A percentile compares a stretch with the other conserved stretches of the same genome.
Evolutionary conservation across 1,140 invertebrate genomes (phyloP).

Genomic region (Myzus persicae): DNA sequence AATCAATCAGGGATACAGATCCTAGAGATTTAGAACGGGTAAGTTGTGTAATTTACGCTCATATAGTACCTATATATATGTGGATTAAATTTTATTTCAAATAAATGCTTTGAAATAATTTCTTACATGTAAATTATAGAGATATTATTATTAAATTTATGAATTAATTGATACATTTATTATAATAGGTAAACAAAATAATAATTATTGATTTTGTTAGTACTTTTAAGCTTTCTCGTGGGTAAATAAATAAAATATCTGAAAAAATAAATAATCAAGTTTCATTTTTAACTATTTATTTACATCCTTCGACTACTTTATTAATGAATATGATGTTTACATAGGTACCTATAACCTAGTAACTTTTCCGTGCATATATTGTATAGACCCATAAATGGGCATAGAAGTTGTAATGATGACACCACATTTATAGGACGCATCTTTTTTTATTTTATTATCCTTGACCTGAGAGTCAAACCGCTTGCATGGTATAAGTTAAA

Average conservation of each 20-base stretch:
- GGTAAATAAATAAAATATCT: background rate
- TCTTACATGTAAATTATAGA: background rate
- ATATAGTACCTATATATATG: background rate
- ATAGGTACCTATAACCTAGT: background rate
- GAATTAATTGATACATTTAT: background rate
- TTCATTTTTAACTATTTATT: conserved; percentile 9
- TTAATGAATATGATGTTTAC: conserved; percentile 30
- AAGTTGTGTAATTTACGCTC: conserved; percentile 59
- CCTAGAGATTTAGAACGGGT: conserved; percentile 80
- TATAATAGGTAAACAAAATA: background rate
- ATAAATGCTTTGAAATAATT: background rate
- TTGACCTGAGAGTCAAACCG: conserved; percentile 23
- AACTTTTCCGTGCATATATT: conserved; percentile 13
- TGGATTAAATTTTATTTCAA: background rate
- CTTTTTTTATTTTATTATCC: conserved; percentile 46
- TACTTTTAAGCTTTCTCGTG: background rate
- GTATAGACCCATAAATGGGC: conserved; percentile 44
- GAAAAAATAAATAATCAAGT: background rate
- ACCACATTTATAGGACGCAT: background rate
- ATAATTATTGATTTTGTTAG: background rate
- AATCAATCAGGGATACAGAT: conserved; percentile 72
- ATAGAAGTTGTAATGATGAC: conserved; percentile 32
- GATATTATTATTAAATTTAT: background rate
- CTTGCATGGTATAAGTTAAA: background rate
- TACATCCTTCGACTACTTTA: background rate